Conservation (phyloP, 2,113 vertebrate species). For the Thalassoma bifasciatum region DNA sequence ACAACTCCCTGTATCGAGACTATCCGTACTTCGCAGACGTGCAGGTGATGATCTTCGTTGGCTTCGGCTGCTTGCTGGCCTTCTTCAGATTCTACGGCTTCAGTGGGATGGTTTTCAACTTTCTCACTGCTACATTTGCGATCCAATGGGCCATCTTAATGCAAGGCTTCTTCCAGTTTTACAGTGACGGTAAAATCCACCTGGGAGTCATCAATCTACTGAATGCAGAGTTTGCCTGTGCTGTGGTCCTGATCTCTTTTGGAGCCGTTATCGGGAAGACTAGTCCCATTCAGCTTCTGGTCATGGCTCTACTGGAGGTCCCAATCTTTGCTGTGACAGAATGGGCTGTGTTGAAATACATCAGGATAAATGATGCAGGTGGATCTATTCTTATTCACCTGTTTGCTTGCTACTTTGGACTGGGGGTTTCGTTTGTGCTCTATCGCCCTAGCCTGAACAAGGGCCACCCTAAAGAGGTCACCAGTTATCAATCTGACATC, state of each 20-base stretch:
- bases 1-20: conserved; percentile 76
- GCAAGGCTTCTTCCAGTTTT: conserved; percentile 85
- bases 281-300: conserved; percentile 86
- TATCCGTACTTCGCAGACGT: conserved; percentile 87
- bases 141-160: conserved; percentile 87
- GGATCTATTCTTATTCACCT: conserved; percentile 88
- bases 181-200: conserved; percentile 78
- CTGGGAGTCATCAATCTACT: conserved; percentile 86
- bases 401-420: conserved; percentile 90
- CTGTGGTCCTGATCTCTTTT: conserved; percentile 86
- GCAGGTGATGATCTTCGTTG: conserved; percentile 89
- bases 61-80: conserved; percentile 86
- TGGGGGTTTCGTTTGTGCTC: conserved; percentile 84
- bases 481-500: conserved; percentile 84
- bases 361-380: conserved; percentile 85
- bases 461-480: conserved; percentile 79
- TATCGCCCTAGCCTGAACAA: conserved; percentile 70
- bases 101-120: conserved; percentile 86
- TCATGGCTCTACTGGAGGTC: conserved; percentile 85
- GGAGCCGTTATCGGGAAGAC: conserved; percentile 87
- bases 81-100: conserved; percentile 86
- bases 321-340: conserved; percentile 82
- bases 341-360: conserved; percentile 80
- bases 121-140: conserved; percentile 86
- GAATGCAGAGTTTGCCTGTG: conserved; percentile 84